Evolutionary conservation across 1,140 invertebrate genomes (phyloP), one percentile per base, ranked within the genome.

Genomic region (Pseudoatta argentina): DNA sequence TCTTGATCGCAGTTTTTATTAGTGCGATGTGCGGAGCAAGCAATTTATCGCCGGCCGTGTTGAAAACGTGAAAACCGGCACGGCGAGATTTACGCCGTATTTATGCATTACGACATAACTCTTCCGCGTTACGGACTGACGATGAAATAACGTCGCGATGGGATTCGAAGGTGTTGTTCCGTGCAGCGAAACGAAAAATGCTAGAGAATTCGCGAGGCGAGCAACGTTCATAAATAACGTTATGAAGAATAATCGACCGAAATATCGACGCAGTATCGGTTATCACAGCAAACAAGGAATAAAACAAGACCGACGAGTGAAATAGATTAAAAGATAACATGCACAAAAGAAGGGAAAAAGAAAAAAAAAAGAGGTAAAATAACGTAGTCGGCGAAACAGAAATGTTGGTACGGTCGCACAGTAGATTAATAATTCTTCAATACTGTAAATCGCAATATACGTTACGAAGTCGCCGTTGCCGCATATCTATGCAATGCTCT

Each of bases 51-150:
- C 16, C 27, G 21, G 39, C 14, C 67, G 66, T 53, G 78, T 53
- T 79, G 77, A 79, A 67, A 79, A 53, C 61, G 39, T 44, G 78
- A 59, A 82, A 72, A 72, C 24, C n/a, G 39, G 79, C 55, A n/a
- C 53, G 61, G 7, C 79, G 79, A 73, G 79, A 73, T 72, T 82
- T 73, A 73, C 69, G 55, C 24, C 39, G 79, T 79, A 82, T 82
- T 82, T 82, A 82, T 73, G 67, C 79, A 61, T 82, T 82, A 48
- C 67, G 67, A 73, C 34, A 61, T 83, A 73, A 83, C 69, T 82
- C 77, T 83, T 73, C 67, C 79, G 69, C 69, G 55, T 83, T 83
- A 73, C 79, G 79, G 55, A 44, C 34, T 44, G 79, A 30, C 79
- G 79, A 59, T 73, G 69, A 83, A 73, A 73, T 83, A 83, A 83